Conservation (phyloP, 2,797 vertebrate species). For the Lateolabrax maculatus region DNA sequence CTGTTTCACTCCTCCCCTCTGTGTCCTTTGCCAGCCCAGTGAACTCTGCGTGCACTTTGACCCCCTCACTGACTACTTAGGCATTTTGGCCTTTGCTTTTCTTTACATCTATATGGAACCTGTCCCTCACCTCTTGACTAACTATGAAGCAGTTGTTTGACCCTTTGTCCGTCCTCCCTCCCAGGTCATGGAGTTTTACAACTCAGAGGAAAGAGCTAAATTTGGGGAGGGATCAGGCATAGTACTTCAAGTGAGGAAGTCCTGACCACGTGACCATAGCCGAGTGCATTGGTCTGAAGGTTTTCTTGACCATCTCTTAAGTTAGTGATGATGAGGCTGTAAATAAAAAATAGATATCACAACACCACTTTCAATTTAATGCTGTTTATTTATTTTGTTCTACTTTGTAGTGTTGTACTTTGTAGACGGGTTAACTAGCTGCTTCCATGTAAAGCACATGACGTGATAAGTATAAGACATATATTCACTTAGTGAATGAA, state of each 20-base stretch:
- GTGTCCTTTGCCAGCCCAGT: slow-evolving; percentile 67
- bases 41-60: slow-evolving; percentile 86
- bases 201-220: slow-evolving; percentile 60
- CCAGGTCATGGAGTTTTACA: slow-evolving; percentile 75
- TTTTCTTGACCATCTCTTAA: slow-evolving; percentile 42
- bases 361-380: background rate
- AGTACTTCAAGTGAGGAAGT: slow-evolving; percentile 69
- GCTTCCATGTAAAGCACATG: slow-evolving; percentile 9
- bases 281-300: slow-evolving; percentile 39
- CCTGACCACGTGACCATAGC: slow-evolving; percentile 64
- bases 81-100: slow-evolving; percentile 67
- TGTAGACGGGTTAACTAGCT: slow-evolving; percentile 8
- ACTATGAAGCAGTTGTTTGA: slow-evolving; percentile 69
- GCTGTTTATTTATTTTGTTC: background rate
- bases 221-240: slow-evolving; percentile 56
- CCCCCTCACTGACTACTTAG: slow-evolving; percentile 75
- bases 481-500: slow-evolving; percentile 37
- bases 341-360: slow-evolving; percentile 13
- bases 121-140: slow-evolving; percentile 63
- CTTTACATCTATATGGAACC: slow-evolving; percentile 53
- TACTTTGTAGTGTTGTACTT: slow-evolving; percentile 1
- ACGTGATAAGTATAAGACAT: slow-evolving; percentile 1
- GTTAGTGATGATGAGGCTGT: background rate
- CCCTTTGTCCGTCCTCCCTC: slow-evolving; percentile 59
- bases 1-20: slow-evolving; percentile 60